A percentile compares a stretch with the other conserved stretches of the same genome.
Evolutionary conservation across 2,113 vertebrate genomes (phyloP).

Genomic region (Epinephelus cyanopodus): DNA sequence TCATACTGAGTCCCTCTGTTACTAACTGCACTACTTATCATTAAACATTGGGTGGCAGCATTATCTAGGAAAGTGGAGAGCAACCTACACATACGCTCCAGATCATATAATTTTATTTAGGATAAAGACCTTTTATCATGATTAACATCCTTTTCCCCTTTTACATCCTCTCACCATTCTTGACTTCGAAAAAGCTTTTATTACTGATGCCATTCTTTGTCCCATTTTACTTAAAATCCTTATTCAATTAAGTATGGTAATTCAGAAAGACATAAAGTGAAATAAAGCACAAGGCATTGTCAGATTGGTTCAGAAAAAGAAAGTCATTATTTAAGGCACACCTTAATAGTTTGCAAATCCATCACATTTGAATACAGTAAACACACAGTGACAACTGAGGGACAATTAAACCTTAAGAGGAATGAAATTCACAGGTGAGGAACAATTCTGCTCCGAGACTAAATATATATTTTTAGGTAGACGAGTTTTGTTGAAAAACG

Average conservation of each 20-base stretch:
- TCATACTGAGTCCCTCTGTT: not conserved
- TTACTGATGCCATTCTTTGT: not conserved
- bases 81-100: not conserved
- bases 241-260: not conserved
- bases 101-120: not conserved
- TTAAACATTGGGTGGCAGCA: slow-evolving; percentile 59
- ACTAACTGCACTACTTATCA: not conserved
- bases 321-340: slow-evolving; percentile 82
- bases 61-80: slow-evolving; percentile 11
- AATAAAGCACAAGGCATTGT: slow-evolving; percentile 46
- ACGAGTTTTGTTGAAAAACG: not conserved
- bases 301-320: slow-evolving; percentile 68
- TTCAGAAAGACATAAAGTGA: slow-evolving; percentile 9
- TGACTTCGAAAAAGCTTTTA: not conserved
- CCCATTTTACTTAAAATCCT: not conserved
- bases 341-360: slow-evolving; percentile 75
- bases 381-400: slow-evolving; percentile 70
- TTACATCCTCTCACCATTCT: not conserved
- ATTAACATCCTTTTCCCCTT: not conserved
- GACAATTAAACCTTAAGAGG: slow-evolving; percentile 50
- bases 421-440: slow-evolving; percentile 43
- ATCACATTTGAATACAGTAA: slow-evolving; percentile 73
- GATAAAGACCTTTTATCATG: not conserved
- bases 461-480: not conserved
- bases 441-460: slow-evolving; percentile 30